Evolutionary conservation across 2,113 vertebrate genomes (phyloP), one percentile per base, ranked within the genome.

Genomic region (Cryptomyrus ogoouensis): DNA sequence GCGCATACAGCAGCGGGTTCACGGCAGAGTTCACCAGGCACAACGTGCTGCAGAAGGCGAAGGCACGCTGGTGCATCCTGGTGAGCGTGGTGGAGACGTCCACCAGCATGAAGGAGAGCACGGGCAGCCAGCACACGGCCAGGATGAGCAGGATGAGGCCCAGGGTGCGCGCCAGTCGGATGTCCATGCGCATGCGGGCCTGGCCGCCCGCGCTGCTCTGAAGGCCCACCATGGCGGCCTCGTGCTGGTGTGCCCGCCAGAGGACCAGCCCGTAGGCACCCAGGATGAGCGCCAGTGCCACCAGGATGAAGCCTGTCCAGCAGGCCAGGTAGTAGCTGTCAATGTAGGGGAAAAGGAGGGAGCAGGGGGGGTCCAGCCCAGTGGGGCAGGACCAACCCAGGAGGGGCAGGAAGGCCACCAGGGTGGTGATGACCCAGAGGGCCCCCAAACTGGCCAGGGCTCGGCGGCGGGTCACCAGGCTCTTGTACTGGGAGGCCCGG

Each of bases 361-460:
- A 98, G 92, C 98, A 99, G 10, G 93, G 39, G 0, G 94, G 93
- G 0, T 66, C 12, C 1, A 96, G 92, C 0, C n/a, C 93, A 1
- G 96, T 96, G n/a, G 86, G 90, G 91, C 98, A 99, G 90, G 96
- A 97, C 97, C 98, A 98, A 27, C 98, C 98, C 95, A 98, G 94
- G 35, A 98, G 93, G 0, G 98, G 98, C 91, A 98, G 92, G 92
- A 94, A 97, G 62, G 98, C 96, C 3, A 97, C 93, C 42, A 96
- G 2, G 0, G 93, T 91, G 0, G 95, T 96, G 47, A 90, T 3
- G 3, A 91, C 84, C 98, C 98, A 99, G 91, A 98, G 94, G 66
- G 93, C 52, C 0, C 94, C 93, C 52, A 99, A 92, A 0, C 95
- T 95, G 31, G 88, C 47, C 91, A 97, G 89, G 0, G 98, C 97